Evolutionary conservation across 2,797 vertebrate genomes (phyloP), one percentile per base, ranked within the genome.

Genomic region (Acipenser oxyrinchus): DNA sequence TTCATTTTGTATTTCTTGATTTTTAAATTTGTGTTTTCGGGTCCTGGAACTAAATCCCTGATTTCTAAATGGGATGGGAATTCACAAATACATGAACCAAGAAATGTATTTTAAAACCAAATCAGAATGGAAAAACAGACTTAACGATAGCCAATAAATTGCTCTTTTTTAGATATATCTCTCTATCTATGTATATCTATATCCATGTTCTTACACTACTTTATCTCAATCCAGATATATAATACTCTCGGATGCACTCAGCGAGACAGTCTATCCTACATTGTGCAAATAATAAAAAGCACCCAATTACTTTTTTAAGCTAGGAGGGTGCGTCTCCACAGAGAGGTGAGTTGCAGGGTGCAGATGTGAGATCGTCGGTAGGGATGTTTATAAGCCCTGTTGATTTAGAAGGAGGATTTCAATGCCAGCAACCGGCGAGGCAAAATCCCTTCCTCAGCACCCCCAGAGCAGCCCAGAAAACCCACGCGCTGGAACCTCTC

Each of bases 301-400:
- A n/a, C 55, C 6, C 55, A 12, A 6, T n/a, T 13, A 58, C 55
- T 58, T 13, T 58, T 10, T 10, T 1, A 58, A 12, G 3, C 13
- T 13, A n/a, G 55, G 55, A 58, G 55, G 12, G 55, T 58, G 12
- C 2, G 6, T 12, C 51, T 66, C 66, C 6, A 10, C 6, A 51
- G 62, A 73, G 74, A 62, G n/a, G 48, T 48, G 53, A 50, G 37
- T 13, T 60, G 66, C 60, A 49, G 51, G 66, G 18, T 8, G 12
- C 15, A 62, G 58, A 67, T 3, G 23, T 37, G 37, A 59, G 52
- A 66, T 23, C 60, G 65, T 15, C 53, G 48, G 37, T 37, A 60
- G 58, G 64, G 10, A 15, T 11, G 66, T 74, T 58, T 7, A 7
- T 12, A 58, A 58, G 11, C 55, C 55, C 9, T 4, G 12, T 7